A percentile compares a stretch with the other conserved stretches of the same genome.
These are phyloP conservation scores for Lasioglossum zephyrum DNA, from an alignment of 2,888 invertebrate species.

Conservation along the genomic window DNA sequence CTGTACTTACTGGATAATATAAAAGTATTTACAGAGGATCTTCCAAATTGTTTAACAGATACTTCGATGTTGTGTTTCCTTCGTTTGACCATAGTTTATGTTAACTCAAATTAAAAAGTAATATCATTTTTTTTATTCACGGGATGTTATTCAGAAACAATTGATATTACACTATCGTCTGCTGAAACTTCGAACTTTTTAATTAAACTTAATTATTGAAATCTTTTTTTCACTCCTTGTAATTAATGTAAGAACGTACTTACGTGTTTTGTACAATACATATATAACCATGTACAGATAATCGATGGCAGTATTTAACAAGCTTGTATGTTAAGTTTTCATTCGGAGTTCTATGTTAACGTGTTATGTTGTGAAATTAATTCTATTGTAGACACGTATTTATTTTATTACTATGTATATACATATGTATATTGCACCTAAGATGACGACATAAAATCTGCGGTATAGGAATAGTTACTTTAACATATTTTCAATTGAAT, in stretches of 20 bases:
- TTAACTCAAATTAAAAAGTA: constrained; percentile 2
- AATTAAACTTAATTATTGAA: constrained; percentile 12
- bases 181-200: neutral
- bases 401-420: constrained; percentile 53
- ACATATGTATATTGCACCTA: constrained; percentile 32
- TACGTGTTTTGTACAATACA: constrained; percentile 45
- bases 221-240: constrained; percentile 27
- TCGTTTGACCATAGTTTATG: constrained; percentile 3
- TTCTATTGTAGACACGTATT: constrained; percentile 37
- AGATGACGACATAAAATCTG: neutral
- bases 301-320: constrained; percentile 48
- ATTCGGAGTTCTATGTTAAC: constrained; percentile 40
- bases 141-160: neutral
- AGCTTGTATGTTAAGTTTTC: constrained; percentile 52
- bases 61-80: constrained; percentile 12
- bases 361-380: constrained; percentile 51
- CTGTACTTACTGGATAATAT: constrained; percentile 32
- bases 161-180: constrained; percentile 3
- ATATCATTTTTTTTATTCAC: neutral
- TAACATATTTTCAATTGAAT: constrained; percentile 23
- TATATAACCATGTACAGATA: constrained; percentile 24
- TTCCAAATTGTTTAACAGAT: constrained; percentile 17
- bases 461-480: constrained; percentile 32
- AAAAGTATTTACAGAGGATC: constrained; percentile 20
- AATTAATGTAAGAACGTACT: constrained; percentile 20